These are phyloP conservation scores for Puntigrus tetrazona DNA, from an alignment of 2,113 vertebrate genomes.

Conservation along the genomic window DNA sequence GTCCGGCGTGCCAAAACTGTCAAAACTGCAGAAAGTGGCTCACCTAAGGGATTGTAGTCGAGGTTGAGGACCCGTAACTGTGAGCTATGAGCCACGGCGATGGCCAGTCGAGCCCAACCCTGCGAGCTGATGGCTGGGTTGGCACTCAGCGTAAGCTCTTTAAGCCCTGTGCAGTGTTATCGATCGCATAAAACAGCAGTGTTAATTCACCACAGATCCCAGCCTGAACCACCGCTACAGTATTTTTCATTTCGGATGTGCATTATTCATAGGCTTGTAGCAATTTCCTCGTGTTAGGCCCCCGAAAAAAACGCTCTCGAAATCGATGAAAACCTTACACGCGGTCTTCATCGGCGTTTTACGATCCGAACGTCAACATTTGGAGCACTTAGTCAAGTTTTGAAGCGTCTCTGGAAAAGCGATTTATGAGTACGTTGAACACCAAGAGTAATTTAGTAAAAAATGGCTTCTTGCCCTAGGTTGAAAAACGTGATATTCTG, in stretches of 20 bases:
- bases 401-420: too few relatives aligned
- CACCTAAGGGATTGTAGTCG: slow-evolving; percentile 96
- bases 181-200: background rate
- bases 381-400: too few relatives aligned
- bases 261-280: background rate
- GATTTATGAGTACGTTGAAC: too few relatives aligned
- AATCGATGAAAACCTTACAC: background rate
- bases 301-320: background rate
- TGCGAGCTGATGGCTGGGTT: slow-evolving; percentile 91
- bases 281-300: background rate
- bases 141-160: slow-evolving; percentile 92
- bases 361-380: background rate
- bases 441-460: too few relatives aligned
- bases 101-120: slow-evolving; percentile 89
- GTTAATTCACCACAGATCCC: background rate
- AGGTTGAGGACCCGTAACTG: slow-evolving; percentile 92
- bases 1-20: background rate
- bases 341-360: background rate
- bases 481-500: background rate
- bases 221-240: background rate
- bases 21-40: slow-evolving; percentile 43
- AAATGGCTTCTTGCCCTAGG: too few relatives aligned
- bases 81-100: slow-evolving; percentile 95
- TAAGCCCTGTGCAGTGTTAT: slow-evolving; percentile 77
- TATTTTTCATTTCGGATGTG: background rate